A percentile compares a stretch with the other conserved stretches of the same genome.
Evolutionary conservation across 2,113 vertebrate species (phyloP).

Genomic region (Leptosomus discolor): DNA sequence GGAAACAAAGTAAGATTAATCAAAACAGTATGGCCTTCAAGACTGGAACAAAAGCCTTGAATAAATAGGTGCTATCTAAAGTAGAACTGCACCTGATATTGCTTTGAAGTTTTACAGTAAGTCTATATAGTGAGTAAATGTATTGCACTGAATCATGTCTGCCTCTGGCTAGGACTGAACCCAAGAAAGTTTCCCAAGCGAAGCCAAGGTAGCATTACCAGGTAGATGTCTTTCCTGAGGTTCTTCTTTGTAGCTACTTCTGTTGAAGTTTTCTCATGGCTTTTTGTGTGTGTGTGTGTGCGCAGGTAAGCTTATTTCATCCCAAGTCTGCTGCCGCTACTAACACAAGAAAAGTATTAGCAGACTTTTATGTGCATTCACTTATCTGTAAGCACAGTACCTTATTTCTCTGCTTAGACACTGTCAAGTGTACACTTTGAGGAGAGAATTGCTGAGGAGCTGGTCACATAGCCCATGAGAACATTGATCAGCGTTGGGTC

Average conservation of each 20-base stretch:
- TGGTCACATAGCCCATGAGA: not conserved
- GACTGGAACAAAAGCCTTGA: not conserved
- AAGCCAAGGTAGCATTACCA: not conserved
- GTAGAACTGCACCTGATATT: not conserved
- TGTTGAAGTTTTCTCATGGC: not conserved
- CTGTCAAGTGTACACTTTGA: not conserved
- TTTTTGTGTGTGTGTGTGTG: not conserved
- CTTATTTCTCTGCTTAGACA: not conserved
- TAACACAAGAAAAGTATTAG: not conserved
- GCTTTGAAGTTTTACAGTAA: not conserved
- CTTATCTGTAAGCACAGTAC: not conserved
- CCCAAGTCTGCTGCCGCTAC: not conserved
- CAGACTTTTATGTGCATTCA: not conserved
- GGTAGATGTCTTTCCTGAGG: not conserved
- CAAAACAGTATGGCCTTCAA: not conserved
- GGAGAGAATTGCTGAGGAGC: not conserved
- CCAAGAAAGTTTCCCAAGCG: not conserved
- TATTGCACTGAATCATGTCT: not conserved
- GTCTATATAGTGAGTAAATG: not conserved
- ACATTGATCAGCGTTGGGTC: not conserved
- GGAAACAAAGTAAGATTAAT: not conserved
- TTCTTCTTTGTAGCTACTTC: not conserved
- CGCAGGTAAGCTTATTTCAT: not conserved
- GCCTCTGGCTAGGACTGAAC: not conserved
- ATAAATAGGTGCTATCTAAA: not conserved